Conservation (phyloP, 1,140 invertebrate species). For the Drosophila novamexicana region DNA sequence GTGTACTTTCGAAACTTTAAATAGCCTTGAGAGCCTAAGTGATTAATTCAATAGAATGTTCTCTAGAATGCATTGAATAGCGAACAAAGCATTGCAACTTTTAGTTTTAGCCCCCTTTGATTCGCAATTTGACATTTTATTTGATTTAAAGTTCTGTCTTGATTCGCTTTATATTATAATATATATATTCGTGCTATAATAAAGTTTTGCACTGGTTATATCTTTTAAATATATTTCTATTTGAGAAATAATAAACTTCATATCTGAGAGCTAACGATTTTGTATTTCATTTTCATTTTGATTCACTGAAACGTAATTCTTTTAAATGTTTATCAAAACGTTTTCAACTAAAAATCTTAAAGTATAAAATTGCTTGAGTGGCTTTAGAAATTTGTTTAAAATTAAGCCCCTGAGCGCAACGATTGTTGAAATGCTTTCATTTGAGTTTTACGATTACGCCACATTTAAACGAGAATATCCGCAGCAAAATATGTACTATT, state of each 20-base stretch:
- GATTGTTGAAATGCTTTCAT: conserved; percentile 9
- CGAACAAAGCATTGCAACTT: not conserved
- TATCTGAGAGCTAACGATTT: not conserved
- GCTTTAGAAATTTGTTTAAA: conserved; percentile 13
- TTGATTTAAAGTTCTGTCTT: conserved; percentile 23
- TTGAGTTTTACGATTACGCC: conserved; percentile 6
- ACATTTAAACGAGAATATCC: not conserved
- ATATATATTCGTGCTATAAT: too few species aligned
- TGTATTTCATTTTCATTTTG: conserved; percentile 8
- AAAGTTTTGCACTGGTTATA: too few species aligned
- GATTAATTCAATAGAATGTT: not conserved
- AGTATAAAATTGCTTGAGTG: conserved; percentile 41
- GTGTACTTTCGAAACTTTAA: conserved; percentile 21
- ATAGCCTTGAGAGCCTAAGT: conserved; percentile 7
- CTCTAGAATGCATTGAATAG: not conserved
- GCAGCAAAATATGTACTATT: conserved; percentile 29
- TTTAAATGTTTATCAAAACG: conserved; percentile 18
- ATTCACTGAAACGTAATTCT: conserved; percentile 18
- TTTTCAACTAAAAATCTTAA: conserved; percentile 42
- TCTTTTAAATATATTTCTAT: too few species aligned
- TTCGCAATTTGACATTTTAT: not conserved
- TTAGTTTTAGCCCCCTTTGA: not conserved
- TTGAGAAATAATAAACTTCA: too few species aligned
- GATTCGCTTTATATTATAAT: conserved; percentile 27
- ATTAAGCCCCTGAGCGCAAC: conserved; percentile 46